A percentile compares a stretch with the other conserved stretches of the same genome.
Evolutionary conservation across 2,113 vertebrate genomes (phyloP).

Genomic region (Heterotis niloticus): DNA sequence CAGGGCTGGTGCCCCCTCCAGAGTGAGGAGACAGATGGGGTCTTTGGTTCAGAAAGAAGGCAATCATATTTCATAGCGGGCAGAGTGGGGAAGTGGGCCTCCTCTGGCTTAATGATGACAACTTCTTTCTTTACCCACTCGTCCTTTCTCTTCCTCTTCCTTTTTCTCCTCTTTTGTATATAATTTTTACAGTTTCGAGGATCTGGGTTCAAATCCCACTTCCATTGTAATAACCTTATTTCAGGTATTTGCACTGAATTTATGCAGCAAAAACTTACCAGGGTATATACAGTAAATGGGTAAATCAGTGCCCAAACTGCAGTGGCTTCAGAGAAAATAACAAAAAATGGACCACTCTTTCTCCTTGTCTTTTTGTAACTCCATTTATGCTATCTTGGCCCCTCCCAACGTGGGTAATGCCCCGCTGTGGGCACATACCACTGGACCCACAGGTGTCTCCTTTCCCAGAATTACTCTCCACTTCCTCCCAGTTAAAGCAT

Average conservation of each 20-base stretch:
- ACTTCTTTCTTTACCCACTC: constrained; percentile 29
- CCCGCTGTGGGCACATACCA: not conserved
- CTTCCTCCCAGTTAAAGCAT: not conserved
- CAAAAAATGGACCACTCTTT: not conserved
- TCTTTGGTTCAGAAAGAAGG: constrained; percentile 42
- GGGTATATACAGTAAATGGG: not conserved
- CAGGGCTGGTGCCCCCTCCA: constrained; percentile 52
- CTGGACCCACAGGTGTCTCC: not conserved
- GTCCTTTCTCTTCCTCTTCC: not conserved
- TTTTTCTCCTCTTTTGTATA: constrained; percentile 8
- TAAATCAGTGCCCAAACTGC: not conserved
- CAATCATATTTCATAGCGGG: constrained; percentile 58
- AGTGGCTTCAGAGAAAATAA: constrained; percentile 51
- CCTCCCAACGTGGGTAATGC: not conserved
- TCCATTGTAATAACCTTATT: not conserved
- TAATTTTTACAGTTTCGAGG: not conserved
- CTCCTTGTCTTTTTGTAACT: not conserved
- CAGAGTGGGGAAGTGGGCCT: constrained; percentile 52
- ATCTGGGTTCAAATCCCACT: not conserved
- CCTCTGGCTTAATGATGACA: constrained; percentile 57
- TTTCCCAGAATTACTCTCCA: not conserved
- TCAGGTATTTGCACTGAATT: too few species aligned
- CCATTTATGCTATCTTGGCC: too few species aligned
- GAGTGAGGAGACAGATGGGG: constrained; percentile 61
- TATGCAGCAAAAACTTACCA: not conserved